Base-by-base conservation (phyloP, 2,113 vertebrate species). In the Hyla sarda region DNA sequence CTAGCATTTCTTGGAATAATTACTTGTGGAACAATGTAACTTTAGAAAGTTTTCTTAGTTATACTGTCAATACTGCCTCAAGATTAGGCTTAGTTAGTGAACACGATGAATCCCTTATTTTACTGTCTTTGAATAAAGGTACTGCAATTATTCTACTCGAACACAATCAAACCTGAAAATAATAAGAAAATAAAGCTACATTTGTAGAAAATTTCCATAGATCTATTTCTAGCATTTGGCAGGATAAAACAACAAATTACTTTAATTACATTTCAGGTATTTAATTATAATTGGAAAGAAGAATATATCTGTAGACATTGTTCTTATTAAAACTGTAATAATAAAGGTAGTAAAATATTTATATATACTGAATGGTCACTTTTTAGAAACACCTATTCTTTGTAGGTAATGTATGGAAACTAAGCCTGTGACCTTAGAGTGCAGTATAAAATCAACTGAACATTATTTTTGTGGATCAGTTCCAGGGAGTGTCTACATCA, bases 1-100 rank as follows among this genome's bases (percentile, higher is more conserved):
- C 56, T 86, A 78, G n/a, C n/a, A 72, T 50, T 82, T n/a, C 12
- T 67, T 45, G 41, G 5, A 30, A 81, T 41, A 34, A 28, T 21
- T 47, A 45, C 21, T 19, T 45, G 32, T 54, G 28, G 74, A 77
- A 77, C 10, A 45, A 10, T 77, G 25, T 17, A 77, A 48, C 25
- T 1, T 76, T 76, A 16, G 4, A 50, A 30, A 50, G 45, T 76
- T 50, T 76, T 73, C 19, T 3, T 50, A 12, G n/a, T n/a, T n/a
- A 5, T 74, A 8, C 17, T 75, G 16, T 69, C 28, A 25, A 19
- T 69, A 17, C 23, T 69, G 41, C 72, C 7, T 25, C 12, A 56
- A 30, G 16, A 32, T 77, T 32, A 54, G 52, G 14, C 4, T 32
- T 54, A 2, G 56, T 78, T 78, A 34, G 28, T 23, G 5, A 56